Base-by-base conservation (phyloP, 2,113 vertebrate species). In the Bubo bubo region DNA sequence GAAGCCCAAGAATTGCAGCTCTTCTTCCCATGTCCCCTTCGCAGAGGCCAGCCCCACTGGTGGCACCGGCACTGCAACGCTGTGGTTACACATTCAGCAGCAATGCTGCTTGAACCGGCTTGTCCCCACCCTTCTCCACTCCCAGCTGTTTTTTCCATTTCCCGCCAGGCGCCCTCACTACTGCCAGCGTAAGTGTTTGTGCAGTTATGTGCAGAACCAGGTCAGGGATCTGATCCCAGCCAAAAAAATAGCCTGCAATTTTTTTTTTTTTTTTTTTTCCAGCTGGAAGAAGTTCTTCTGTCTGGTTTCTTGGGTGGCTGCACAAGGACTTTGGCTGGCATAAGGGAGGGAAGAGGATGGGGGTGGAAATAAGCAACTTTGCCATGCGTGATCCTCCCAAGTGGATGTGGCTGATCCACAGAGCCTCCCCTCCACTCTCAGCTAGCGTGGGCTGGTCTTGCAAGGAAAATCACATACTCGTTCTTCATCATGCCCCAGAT, bases 251-350 rank as follows among this genome's bases (percentile, higher is more conserved):
- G 79, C 93, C 76, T 63, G 60, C 14, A n/a, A 45, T 64, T 52
- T 11, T n/a, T 41, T n/a, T 49, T 86, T n/a, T 14, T 16, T 34
- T 23, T n/a, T 49, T 72, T 50, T 16, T n/a, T 66, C 82, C 81
- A 82, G 35, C 56, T 96, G 93, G 84, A 90, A 85, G 77, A 68
- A 72, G 58, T 49, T 94, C 76, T 86, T 63, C 66, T 76, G 90
- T 85, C 96, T 96, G 87, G 24, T 93, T 94, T 93, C 77, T 95
- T 93, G 93, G 70, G 90, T 97, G 92, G 66, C 81, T 96, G 81
- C 87, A 37, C 90, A 95, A 90, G 58, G 45, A 8, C 66, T 85
- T n/a, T 79, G 62, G 89, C 77, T 94, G 91, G 81, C 79, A 82
- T 8, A 23, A 34, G 47, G 67, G 22, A 91, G 19, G 72, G 50